phyloP scores from a whole-genome alignment of 2,113 vertebrate species.

The Triplophysa siluroides region DNA sequence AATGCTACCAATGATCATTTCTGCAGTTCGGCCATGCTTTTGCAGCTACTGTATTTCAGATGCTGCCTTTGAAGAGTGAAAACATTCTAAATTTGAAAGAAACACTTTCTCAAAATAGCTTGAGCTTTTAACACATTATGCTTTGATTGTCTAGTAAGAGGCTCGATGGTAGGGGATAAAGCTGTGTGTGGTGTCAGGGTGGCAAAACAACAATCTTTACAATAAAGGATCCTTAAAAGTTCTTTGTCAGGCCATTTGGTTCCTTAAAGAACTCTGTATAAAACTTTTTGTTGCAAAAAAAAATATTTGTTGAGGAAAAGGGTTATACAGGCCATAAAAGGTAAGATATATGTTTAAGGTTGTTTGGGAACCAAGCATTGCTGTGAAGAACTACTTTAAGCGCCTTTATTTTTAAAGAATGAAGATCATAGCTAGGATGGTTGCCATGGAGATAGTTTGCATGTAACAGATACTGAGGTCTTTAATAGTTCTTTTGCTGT shows the following conservation, averaged over 20 bases:
- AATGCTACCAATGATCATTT: not conserved
- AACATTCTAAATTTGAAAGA: not conserved
- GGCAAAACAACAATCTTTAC: slow-evolving; percentile 19
- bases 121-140: not conserved
- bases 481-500: not conserved
- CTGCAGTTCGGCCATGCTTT: not conserved
- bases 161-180: slow-evolving; percentile 20
- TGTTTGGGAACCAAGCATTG: too few relatives aligned
- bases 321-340: too few relatives aligned
- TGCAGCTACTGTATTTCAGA: not conserved
- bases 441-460: not conserved
- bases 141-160: slow-evolving; percentile 1
- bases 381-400: too few relatives aligned
- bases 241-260: too few relatives aligned
- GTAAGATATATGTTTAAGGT: too few relatives aligned
- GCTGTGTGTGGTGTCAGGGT: slow-evolving; percentile 1
- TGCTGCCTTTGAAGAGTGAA: not conserved
- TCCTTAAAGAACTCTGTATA: too few relatives aligned
- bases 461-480: slow-evolving; percentile 25
- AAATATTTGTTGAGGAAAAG: too few relatives aligned
- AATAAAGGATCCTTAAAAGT: too few relatives aligned
- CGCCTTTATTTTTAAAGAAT: too few relatives aligned
- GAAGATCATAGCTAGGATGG: too few relatives aligned
- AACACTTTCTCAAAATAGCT: slow-evolving; percentile 10
- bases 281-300: too few relatives aligned